Conservation (phyloP, 2,888 invertebrate genomes). For the Caradrina kadenii region DNA sequence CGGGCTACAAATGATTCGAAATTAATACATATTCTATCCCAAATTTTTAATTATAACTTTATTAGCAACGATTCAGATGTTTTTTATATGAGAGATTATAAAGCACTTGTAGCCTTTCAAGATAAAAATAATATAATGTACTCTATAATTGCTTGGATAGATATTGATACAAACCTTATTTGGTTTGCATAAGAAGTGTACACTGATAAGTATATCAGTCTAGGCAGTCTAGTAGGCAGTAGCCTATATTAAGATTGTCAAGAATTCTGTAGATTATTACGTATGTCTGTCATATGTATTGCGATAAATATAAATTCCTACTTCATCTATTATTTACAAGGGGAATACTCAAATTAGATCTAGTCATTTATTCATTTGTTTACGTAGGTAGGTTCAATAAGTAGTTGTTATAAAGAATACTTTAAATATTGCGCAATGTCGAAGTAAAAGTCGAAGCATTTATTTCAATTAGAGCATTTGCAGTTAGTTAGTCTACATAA, state of each 20-base stretch:
- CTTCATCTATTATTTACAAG: background rate
- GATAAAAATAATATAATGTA: background rate
- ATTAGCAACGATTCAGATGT: constrained; percentile 3
- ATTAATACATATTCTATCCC: background rate
- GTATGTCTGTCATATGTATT: background rate
- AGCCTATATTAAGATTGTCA: constrained; percentile 1
- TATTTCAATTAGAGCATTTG: too few species aligned
- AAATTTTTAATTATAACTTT: background rate
- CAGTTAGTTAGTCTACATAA: too few species aligned
- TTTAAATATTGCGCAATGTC: too few species aligned
- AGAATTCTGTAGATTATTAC: background rate
- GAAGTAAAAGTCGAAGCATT: too few species aligned
- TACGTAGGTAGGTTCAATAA: too few species aligned
- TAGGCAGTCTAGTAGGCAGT: too few species aligned
- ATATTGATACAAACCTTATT: constrained; percentile 25
- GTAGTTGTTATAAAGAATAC: too few species aligned
- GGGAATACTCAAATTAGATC: too few species aligned
- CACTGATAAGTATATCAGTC: too few species aligned
- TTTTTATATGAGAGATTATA: background rate
- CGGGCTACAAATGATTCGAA: background rate
- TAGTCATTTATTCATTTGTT: too few species aligned
- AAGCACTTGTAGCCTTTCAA: background rate
- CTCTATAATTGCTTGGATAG: constrained; percentile 21
- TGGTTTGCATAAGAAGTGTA: background rate
- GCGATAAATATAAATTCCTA: background rate